Evolutionary conservation across 2,797 vertebrate genomes (phyloP).

Genomic region (Acipenser ruthenus): DNA sequence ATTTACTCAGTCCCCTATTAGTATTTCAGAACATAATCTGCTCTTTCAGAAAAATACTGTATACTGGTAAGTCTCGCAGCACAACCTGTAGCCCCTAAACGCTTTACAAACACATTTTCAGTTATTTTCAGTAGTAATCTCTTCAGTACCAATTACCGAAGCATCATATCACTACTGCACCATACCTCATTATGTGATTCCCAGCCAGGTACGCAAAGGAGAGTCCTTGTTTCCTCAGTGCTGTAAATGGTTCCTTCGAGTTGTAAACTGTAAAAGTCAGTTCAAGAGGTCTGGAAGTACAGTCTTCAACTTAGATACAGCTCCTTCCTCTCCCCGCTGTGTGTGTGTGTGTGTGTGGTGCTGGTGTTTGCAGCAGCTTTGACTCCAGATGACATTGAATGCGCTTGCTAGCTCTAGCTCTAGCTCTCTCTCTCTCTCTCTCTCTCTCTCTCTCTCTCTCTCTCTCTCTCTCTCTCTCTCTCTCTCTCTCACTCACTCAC

Average conservation of each 20-base stretch:
- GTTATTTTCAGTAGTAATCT: too few species aligned
- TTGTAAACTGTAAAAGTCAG: neutral
- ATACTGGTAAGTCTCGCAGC: too few species aligned
- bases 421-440: slow-evolving; percentile 15
- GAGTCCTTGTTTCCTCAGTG: neutral
- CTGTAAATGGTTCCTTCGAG: neutral
- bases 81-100: too few species aligned
- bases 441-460: slow-evolving; percentile 13
- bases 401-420: slow-evolving; percentile 25
- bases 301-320: neutral
- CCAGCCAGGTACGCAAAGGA: neutral
- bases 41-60: too few species aligned
- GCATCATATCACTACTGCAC: neutral
- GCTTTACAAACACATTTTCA: too few species aligned
- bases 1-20: too few species aligned
- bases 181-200: slow-evolving; percentile 2
- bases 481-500: slow-evolving; percentile 22
- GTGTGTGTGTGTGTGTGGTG: slow-evolving; percentile 21
- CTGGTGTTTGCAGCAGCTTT: slow-evolving; percentile 31
- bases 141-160: neutral
- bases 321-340: slow-evolving; percentile 16
- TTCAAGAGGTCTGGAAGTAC: neutral
- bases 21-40: too few species aligned
- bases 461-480: slow-evolving; percentile 15
- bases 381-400: slow-evolving; percentile 49